A percentile compares a stretch with the other conserved stretches of the same genome.
Evolutionary conservation across 2,888 invertebrate species (phyloP).

Genomic region (Deilephila porcellus): DNA sequence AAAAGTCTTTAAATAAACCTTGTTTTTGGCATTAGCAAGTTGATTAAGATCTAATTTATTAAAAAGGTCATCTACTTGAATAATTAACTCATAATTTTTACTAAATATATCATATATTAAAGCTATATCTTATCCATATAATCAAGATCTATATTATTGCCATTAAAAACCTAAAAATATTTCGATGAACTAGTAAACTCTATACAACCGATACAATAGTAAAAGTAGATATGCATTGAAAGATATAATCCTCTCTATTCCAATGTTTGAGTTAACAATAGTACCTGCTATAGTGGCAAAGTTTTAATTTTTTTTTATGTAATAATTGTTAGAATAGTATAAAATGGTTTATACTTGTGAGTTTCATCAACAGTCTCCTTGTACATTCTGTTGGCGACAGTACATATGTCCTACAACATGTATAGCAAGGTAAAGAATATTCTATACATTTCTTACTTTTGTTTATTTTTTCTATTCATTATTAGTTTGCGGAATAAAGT

Average conservation of each 20-base stretch:
- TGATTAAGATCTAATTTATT: too few species aligned
- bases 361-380: slow-evolving; percentile 73
- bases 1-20: too few species aligned
- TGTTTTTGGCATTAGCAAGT: too few species aligned
- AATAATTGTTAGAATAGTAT: slow-evolving; percentile 78
- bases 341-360: slow-evolving; percentile 70
- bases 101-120: too few species aligned
- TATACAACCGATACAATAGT: slow-evolving; percentile 13
- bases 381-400: slow-evolving; percentile 68
- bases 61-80: too few species aligned
- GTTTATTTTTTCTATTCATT: background rate
- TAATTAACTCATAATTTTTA: too few species aligned
- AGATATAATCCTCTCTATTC: slow-evolving; percentile 30
- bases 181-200: slow-evolving; percentile 10
- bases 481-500: too few species aligned
- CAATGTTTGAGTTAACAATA: slow-evolving; percentile 45
- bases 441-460: background rate
- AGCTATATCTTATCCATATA: background rate
- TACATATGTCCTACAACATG: slow-evolving; percentile 68
- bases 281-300: slow-evolving; percentile 56
- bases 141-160: slow-evolving; percentile 1
- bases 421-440: slow-evolving; percentile 59
- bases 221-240: slow-evolving; percentile 32
- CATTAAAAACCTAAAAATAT: background rate
- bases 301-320: slow-evolving; percentile 72